Evolutionary conservation across 2,113 vertebrate genomes (phyloP).

Genomic region (Chunga burmeisteri): DNA sequence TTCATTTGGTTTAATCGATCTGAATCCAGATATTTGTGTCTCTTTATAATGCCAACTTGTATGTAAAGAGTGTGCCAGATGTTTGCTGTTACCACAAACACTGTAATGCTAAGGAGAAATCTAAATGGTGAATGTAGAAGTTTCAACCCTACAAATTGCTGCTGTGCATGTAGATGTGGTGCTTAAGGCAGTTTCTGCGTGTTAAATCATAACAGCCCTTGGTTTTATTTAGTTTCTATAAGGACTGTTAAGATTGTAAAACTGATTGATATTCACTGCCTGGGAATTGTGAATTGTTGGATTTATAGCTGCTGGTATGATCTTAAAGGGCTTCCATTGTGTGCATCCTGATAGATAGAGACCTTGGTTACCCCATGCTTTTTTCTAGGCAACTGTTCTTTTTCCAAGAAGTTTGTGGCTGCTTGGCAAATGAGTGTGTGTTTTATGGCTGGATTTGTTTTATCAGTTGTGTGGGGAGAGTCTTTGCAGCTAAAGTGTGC

Average conservation of each 20-base stretch:
- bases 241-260: not conserved
- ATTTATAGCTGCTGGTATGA: not conserved
- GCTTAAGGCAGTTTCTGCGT: not conserved
- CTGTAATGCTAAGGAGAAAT: not conserved
- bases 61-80: not conserved
- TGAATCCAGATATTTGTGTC: not conserved
- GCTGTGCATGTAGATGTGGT: not conserved
- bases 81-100: not conserved
- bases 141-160: not conserved
- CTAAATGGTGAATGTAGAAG: not conserved
- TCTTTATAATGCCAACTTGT: not conserved
- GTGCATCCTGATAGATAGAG: not conserved
- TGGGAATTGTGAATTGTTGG: not conserved
- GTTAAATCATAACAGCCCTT: accelerated
- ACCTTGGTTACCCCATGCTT: not conserved
- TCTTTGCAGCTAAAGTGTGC: not conserved
- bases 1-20: accelerated
- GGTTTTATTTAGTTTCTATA: not conserved
- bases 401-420: not conserved
- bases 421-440: not conserved
- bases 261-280: not conserved
- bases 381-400: not conserved
- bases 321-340: not conserved
- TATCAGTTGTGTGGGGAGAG: not conserved
- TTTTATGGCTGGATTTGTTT: not conserved